These are phyloP conservation scores for Umimayanthus kanabou DNA, from an alignment of 92 coral and sea anemone genomes.

Conservation along the genomic window DNA sequence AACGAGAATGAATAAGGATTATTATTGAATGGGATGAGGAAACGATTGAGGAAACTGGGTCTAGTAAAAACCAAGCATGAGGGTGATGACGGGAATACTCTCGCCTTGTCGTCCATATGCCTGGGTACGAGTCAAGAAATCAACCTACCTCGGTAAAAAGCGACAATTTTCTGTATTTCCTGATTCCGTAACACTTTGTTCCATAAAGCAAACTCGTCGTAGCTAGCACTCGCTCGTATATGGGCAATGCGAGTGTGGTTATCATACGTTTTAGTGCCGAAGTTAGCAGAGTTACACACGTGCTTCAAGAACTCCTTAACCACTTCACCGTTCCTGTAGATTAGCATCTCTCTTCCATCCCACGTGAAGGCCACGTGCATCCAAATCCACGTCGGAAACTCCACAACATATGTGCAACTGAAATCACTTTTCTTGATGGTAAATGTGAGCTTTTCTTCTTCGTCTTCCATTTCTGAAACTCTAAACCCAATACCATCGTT, in stretches of 20 bases:
- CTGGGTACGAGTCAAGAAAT: background rate
- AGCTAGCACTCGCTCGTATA: slow-evolving; percentile 9
- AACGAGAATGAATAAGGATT: too few relatives aligned
- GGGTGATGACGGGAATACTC: too few relatives aligned
- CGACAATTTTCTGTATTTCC: slow-evolving; percentile 1
- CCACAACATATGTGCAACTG: background rate
- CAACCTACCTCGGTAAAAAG: slow-evolving; percentile 9
- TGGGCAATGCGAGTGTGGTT: background rate
- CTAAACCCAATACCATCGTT: slow-evolving; percentile 8
- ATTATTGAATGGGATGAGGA: too few relatives aligned
- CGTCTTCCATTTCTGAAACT: background rate
- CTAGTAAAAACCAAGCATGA: too few relatives aligned
- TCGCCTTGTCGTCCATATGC: too few relatives aligned
- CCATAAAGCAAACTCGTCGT: slow-evolving; percentile 34
- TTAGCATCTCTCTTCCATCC: slow-evolving; percentile 5
- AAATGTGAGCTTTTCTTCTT: background rate
- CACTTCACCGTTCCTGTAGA: slow-evolving; percentile 11
- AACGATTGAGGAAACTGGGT: too few relatives aligned
- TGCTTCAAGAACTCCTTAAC: slow-evolving; percentile 17
- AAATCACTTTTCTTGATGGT: slow-evolving; percentile 8
- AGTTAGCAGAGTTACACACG: background rate
- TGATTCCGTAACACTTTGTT: background rate
- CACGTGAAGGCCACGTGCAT: slow-evolving; percentile 40
- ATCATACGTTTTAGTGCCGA: background rate
- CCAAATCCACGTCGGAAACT: slow-evolving; percentile 31